Conservation (phyloP, 2,888 invertebrate genomes). For the Uloborus plumipes region DNA sequence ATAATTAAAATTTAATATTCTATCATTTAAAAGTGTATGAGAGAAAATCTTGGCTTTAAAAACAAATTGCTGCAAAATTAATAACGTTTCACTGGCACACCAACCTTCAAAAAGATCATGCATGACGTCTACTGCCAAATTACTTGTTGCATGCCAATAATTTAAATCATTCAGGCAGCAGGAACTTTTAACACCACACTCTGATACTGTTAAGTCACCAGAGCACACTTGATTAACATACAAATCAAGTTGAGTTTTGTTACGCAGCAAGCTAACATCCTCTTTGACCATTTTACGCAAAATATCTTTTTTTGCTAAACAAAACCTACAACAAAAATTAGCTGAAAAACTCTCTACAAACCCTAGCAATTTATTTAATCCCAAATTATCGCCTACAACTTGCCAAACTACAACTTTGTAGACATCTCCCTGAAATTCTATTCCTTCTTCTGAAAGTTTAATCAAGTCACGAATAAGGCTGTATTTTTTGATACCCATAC, state of each 20-base stretch:
- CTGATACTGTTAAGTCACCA: background rate
- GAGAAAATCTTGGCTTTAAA: constrained; percentile 2
- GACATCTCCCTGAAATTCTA: background rate
- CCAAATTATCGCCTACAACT: background rate
- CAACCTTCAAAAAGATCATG: constrained; percentile 22
- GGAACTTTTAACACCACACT: constrained; percentile 5
- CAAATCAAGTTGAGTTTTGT: background rate
- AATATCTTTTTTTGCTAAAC: constrained; percentile 1
- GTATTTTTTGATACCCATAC: constrained; percentile 21
- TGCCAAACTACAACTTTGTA: constrained; percentile 1
- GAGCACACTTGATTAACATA: background rate
- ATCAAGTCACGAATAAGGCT: constrained; percentile 13
- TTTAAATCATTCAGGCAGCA: constrained; percentile 21
- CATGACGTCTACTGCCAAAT: constrained; percentile 9
- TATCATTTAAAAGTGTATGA: background rate
- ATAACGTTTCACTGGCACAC: constrained; percentile 7
- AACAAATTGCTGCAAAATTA: constrained; percentile 13
- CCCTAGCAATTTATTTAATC: background rate
- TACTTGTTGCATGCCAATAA: constrained; percentile 21
- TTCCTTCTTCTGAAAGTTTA: constrained; percentile 9
- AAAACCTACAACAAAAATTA: background rate
- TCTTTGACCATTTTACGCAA: background rate
- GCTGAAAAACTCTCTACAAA: background rate
- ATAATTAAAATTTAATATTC: background rate
- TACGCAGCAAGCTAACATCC: background rate